Evolutionary conservation across 2,797 vertebrate genomes (phyloP), one percentile per base, ranked within the genome.

Genomic region (Loris lydekkerianus): DNA sequence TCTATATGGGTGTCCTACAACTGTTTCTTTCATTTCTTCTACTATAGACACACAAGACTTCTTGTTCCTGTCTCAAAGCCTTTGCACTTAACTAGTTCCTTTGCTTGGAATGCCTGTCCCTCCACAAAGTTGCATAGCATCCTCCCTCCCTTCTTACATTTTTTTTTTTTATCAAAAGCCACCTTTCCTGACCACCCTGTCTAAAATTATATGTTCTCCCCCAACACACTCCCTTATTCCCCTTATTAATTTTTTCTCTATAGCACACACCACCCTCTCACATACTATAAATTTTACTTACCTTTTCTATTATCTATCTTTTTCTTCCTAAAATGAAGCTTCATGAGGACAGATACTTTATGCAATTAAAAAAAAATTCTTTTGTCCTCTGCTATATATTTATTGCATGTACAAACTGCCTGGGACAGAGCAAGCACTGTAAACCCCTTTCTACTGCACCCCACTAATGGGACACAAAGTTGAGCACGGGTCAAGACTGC

Each of bases 261-360:
- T 72, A 89, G 46, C n/a, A 84, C 49, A 69, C 88, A 61, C 7
- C 18, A 83, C 5, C 23, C 61, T 94, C 76, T 87, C 7, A 92
- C 29, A 84, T 56, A 92, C 8, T 21, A 80, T 31, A 27, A 14
- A 69, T 93, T 91, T 65, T 80, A 77, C 75, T 92, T 89, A 86
- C 92, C 37, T 69, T 82, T 8, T 31, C 91, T 89, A 90, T 34
- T 94, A 7, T 75, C 34, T 87, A n/a, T 65, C 7, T 27, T 95
- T 80, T 23, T 87, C 67, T 94, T 67, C 87, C n/a, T 69, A 92
- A 93, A 89, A 87, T 85, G 46, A 95, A 93, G n/a, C 14, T 83
- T 27, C 17, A 40, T 27, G 13, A 85, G 27, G 72, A 43, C 3
- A 86, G 43, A 80, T 29, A 40, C 58, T 83, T 89, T 13, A 56